Evolutionary conservation across 2,113 vertebrate species (phyloP).

Genomic region (Poeciliopsis turrubarensis): DNA sequence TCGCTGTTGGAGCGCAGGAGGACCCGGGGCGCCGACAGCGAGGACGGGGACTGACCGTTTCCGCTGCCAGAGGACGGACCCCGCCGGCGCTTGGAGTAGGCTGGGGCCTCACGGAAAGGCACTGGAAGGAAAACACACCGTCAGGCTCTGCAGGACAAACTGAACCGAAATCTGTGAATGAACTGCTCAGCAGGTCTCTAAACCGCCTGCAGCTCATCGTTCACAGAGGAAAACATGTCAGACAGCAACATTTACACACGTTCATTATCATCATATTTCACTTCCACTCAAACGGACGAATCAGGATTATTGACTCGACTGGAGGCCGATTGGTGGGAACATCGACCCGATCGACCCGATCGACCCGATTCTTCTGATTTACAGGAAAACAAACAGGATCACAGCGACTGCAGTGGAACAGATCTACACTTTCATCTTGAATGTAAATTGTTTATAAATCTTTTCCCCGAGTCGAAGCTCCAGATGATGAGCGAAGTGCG

Average conservation of each 20-base stretch:
- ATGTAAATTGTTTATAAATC: no score
- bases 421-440: no score
- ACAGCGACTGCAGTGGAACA: no score
- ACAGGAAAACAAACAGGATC: no score
- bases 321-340: background rate
- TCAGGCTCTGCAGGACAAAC: background rate
- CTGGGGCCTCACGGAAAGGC: conserved; percentile 95
- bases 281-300: background rate
- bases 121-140: conserved; percentile 72
- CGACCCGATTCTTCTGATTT: background rate
- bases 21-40: conserved; percentile 87
- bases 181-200: background rate
- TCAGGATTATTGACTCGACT: background rate
- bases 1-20: conserved; percentile 96
- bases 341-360: background rate
- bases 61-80: conserved; percentile 77
- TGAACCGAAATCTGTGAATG: background rate
- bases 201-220: background rate
- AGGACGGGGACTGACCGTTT: conserved; percentile 80
- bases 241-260: background rate
- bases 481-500: background rate
- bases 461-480: no score
- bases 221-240: background rate
- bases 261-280: background rate
- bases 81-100: conserved; percentile 89